Evolutionary conservation across 2,888 invertebrate genomes (phyloP).

Genomic region (Metacarcinus magister): DNA sequence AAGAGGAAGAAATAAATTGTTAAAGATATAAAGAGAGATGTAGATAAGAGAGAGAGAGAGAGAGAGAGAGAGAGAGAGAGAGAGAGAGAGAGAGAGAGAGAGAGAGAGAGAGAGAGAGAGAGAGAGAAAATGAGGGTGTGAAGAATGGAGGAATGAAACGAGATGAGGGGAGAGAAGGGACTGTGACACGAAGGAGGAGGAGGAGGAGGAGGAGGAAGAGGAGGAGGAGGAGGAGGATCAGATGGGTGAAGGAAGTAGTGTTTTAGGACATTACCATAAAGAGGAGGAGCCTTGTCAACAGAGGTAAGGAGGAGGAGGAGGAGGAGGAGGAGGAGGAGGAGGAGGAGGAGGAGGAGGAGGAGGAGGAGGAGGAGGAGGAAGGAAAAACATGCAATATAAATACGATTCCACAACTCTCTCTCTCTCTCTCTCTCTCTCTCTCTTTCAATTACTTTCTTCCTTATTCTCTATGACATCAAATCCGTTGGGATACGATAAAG

Average conservation of each 20-base stretch:
- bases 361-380: neutral
- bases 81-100: neutral
- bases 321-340: conserved; percentile 10
- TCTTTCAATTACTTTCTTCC: neutral
- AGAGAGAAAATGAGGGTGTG: neutral
- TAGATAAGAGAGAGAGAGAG: neutral
- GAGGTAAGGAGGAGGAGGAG: too few relatives aligned
- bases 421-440: conserved; percentile 47
- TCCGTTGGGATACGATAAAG: neutral
- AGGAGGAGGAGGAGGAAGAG: neutral
- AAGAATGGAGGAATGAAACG: neutral
- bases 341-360: conserved; percentile 49
- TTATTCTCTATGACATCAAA: neutral
- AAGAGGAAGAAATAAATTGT: neutral
- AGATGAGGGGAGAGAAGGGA: neutral
- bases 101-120: neutral
- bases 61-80: neutral
- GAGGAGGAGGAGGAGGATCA: too few relatives aligned
- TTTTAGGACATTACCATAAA: neutral
- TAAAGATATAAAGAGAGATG: neutral
- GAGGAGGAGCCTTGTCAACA: neutral
- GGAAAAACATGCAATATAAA: neutral
- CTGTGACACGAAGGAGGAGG: neutral
- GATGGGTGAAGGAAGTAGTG: neutral
- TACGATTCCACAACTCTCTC: neutral